Conservation (phyloP, 2,888 invertebrate species). For the Chaetogeoica ovagalla region DNA sequence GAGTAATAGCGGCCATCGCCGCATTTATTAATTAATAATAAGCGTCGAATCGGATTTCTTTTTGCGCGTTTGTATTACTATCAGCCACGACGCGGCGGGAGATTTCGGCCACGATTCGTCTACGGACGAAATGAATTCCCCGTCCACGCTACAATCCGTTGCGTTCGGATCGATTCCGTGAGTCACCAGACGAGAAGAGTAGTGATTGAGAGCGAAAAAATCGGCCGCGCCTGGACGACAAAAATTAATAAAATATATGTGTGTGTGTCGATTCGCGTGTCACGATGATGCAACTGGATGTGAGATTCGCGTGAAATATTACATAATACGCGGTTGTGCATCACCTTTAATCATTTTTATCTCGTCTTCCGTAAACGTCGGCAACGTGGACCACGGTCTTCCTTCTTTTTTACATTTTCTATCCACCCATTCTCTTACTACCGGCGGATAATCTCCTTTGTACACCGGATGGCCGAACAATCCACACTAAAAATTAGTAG, state of each 20-base stretch:
- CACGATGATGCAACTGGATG: too few species aligned
- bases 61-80: constrained; percentile 58
- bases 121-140: constrained; percentile 57
- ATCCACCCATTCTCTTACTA: constrained; percentile 61
- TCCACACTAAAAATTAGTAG: constrained; percentile 54
- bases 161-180: constrained; percentile 44
- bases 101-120: constrained; percentile 64
- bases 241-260: too few species aligned
- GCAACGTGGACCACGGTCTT: constrained; percentile 61
- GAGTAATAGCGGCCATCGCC: background rate
- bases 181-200: constrained; percentile 65
- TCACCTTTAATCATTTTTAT: constrained; percentile 62
- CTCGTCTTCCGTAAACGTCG: constrained; percentile 63
- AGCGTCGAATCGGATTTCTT: too few species aligned
- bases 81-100: constrained; percentile 63
- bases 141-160: constrained; percentile 44
- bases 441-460: constrained; percentile 63
- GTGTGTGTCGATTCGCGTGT: too few species aligned
- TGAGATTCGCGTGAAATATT: too few species aligned
- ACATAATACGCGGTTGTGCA: too few species aligned
- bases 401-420: constrained; percentile 61
- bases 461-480: constrained; percentile 57
- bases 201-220: constrained; percentile 76
- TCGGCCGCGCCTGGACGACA: constrained; percentile 65
- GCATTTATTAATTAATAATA: too few species aligned